Evolutionary conservation across 2,113 vertebrate genomes (phyloP).

Genomic region (Sceloporus tristichus): DNA sequence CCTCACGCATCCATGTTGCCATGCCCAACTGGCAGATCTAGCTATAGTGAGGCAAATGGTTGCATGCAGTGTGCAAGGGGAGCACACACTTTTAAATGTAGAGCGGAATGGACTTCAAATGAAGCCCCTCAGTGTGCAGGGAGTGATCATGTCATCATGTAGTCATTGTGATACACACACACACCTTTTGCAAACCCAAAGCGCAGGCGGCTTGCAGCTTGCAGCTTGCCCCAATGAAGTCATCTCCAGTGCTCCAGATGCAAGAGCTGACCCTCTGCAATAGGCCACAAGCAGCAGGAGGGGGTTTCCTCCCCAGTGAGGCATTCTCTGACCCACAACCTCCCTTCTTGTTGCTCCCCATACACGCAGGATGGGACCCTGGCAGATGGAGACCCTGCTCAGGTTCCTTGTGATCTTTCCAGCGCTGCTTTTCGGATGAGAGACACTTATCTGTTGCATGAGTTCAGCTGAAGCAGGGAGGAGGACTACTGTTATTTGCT

Average conservation of each 20-base stretch:
- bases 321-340: not conserved
- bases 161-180: no score
- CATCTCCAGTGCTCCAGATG: not conserved
- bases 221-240: not conserved
- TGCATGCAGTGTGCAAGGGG: no score
- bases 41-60: no score
- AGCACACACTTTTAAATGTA: no score
- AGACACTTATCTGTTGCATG: no score
- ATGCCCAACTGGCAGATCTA: no score
- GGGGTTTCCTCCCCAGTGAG: not conserved
- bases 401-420: not conserved
- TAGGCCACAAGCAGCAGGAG: not conserved
- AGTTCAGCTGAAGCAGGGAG: not conserved
- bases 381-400: not conserved
- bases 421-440: not conserved
- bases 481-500: not conserved
- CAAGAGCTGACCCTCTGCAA: not conserved
- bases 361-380: not conserved
- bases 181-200: not conserved
- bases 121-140: no score
- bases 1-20: not conserved
- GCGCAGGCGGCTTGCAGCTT: not conserved
- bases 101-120: no score
- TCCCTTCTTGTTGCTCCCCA: not conserved
- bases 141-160: no score